Conservation (phyloP, 1,140 invertebrate genomes). For the Drosophila varians region DNA sequence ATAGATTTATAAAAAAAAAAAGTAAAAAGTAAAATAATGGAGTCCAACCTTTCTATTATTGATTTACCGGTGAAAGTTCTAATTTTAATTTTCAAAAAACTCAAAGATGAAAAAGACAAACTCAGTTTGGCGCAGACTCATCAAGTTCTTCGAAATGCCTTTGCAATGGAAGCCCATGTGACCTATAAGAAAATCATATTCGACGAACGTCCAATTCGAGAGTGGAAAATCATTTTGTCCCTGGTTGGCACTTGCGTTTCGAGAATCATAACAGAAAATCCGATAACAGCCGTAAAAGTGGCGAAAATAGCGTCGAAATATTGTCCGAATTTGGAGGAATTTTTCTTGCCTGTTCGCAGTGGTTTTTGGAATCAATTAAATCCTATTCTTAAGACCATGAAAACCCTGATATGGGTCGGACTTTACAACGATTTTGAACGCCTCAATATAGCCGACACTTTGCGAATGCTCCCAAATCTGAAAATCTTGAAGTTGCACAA, state of each 20-base stretch:
- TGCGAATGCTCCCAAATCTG: conserved; percentile 4
- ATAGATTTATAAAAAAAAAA: no score
- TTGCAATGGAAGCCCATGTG: background rate
- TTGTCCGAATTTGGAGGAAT: conserved; percentile 13
- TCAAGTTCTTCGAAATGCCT: background rate
- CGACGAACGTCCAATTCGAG: background rate
- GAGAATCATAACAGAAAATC: background rate
- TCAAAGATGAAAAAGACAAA: background rate
- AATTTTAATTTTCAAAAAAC: background rate
- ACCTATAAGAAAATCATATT: background rate
- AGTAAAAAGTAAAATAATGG: no score
- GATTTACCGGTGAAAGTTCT: background rate
- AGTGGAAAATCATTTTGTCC: background rate
- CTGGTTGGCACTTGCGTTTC: conserved; percentile 3
- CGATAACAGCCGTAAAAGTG: background rate
- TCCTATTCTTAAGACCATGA: background rate
- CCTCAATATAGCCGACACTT: background rate
- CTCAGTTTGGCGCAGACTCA: conserved; percentile 1
- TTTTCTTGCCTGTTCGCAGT: background rate
- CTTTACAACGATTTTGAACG: background rate
- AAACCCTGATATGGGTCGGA: background rate
- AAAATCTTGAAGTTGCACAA: background rate
- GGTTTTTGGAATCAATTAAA: background rate
- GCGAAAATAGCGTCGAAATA: background rate
- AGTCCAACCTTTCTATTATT: background rate